These are phyloP conservation scores for Pygmarrhopalites habei DNA, from an alignment of 1,140 invertebrate genomes.

Conservation along the genomic window DNA sequence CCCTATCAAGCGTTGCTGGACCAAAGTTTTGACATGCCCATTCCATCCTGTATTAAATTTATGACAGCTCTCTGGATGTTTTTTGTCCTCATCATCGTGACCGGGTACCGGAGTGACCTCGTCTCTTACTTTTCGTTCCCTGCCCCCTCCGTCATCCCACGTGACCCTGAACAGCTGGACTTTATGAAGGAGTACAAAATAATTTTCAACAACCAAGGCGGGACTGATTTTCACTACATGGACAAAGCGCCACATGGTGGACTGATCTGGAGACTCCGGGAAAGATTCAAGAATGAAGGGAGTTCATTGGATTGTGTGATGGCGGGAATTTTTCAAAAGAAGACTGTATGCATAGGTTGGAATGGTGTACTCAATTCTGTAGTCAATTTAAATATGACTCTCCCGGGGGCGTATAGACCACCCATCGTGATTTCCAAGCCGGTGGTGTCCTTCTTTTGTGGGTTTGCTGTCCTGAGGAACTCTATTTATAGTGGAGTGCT, in stretches of 20 bases:
- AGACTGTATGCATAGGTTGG: not conserved
- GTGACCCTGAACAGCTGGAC: not conserved
- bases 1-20: slow-evolving; percentile 1
- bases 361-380: not conserved
- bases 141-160: not conserved
- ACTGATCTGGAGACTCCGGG: not conserved
- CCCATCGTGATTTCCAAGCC: not conserved
- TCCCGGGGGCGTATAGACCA: not conserved
- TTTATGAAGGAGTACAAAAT: not conserved
- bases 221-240: not conserved
- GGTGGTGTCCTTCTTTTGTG: not conserved
- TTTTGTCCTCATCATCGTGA: slow-evolving; percentile 18
- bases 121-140: not conserved
- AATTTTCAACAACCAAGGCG: not conserved
- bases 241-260: not conserved
- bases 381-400: not conserved
- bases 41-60: slow-evolving; percentile 20
- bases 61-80: slow-evolving; percentile 27
- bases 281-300: not conserved
- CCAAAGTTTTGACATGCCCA: slow-evolving; percentile 12
- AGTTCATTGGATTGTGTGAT: not conserved
- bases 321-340: not conserved
- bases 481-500: not conserved
- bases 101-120: slow-evolving; percentile 11
- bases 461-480: not conserved